Evolutionary conservation across 2,113 vertebrate species (phyloP), one percentile per base, ranked within the genome.

Genomic region (Danio rerio): DNA sequence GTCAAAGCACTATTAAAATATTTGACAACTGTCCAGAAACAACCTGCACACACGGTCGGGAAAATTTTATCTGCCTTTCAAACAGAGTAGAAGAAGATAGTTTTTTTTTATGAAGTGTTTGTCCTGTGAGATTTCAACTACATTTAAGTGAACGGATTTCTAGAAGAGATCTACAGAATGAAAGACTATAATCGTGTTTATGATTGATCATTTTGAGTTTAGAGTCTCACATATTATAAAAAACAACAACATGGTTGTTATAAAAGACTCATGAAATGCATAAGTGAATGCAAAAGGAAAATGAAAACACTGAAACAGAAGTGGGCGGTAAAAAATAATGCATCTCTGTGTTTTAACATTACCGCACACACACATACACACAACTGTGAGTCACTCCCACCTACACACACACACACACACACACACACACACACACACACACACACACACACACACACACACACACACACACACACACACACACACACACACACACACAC

Each of bases 311-410:
- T 63, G 58, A 31, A 49, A 42, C 7, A 40, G 0, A 49, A 55
- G 77, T 79, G 62, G 77, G 77, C 52, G 77, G 53, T 42, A 52
- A 63, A 21, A 77, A 66, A 68, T 12, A 53, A 31, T 18, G 49
- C 49, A 53, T 79, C 16, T 79, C 16, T 50, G 13, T 12, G 50
- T 12, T 78, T 78, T 58, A 58, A 59, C 73, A 75, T 47, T 74
- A 42, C 56, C 52, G 18, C 11, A 49, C 43, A 43, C 66, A 59
- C 45, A 15, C 6, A 43, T 63, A 73, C 84, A 78, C 78, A 63
- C 21, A 49, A 61, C 53, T 31, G 50, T 82, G 62, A 78, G 50
- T 66, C 53, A 72, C 18, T 58, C 61, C 53, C 18, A 55, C 79
- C 50, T 61, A 74, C 73, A 61, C 58, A 80, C 47, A 73, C 7